Conservation (phyloP, 2,797 vertebrate species). For the Hyperoplus lanceolatus region DNA sequence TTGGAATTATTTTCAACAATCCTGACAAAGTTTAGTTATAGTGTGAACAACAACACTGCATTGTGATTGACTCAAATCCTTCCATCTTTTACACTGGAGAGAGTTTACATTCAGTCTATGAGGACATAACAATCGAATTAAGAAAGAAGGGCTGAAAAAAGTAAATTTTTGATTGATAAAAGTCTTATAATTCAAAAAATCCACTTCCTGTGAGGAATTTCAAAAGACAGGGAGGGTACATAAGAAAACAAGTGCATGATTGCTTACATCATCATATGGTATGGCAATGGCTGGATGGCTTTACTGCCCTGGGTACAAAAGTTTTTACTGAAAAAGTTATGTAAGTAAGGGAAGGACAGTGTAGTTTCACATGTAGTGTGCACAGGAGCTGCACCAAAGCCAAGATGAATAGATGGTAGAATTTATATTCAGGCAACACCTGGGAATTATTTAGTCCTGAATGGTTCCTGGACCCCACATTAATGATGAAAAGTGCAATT, state of each 20-base stretch:
- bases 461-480: not conserved
- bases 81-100: too few species aligned
- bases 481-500: not conserved
- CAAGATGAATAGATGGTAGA: not conserved
- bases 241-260: not conserved
- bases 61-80: not conserved
- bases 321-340: conserved; percentile 18
- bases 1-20: conserved; percentile 1
- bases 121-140: not conserved
- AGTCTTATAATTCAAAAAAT: not conserved
- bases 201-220: not conserved
- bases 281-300: conserved; percentile 3
- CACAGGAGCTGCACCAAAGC: conserved; percentile 4
- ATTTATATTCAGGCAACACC: conserved; percentile 18
- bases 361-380: conserved; percentile 36
- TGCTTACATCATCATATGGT: conserved; percentile 3
- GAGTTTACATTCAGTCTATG: conserved; percentile 5
- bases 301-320: not conserved
- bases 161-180: too few species aligned
- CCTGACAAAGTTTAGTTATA: not conserved
- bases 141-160: not conserved
- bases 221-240: too few species aligned
- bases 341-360: conserved; percentile 34
- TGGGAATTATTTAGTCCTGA: not conserved
- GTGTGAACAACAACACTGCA: not conserved